Conservation (phyloP, 2,113 vertebrate species). For the Sphyrna mokarran region DNA sequence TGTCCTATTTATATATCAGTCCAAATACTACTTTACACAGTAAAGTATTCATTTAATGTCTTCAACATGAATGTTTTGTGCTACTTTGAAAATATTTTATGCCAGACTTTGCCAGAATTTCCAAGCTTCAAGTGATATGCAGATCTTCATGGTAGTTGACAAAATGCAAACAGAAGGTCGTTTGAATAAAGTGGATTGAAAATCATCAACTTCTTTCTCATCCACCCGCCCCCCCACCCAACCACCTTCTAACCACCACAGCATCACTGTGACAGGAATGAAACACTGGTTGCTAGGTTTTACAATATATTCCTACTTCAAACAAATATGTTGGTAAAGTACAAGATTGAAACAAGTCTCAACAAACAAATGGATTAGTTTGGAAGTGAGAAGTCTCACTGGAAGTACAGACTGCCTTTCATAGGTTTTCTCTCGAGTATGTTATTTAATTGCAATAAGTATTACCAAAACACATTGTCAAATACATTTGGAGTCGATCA, state of each 20-base stretch:
- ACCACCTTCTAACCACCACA: too few species aligned
- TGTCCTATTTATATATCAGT: neutral
- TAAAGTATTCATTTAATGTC: neutral
- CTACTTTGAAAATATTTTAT: neutral
- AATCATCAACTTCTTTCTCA: neutral
- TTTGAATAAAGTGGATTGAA: neutral
- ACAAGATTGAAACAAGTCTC: neutral
- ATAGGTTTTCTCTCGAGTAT: neutral
- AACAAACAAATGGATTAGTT: neutral
- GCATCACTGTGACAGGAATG: neutral
- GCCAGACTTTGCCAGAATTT: neutral
- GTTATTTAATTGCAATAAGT: neutral
- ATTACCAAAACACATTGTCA: neutral
- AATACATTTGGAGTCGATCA: neutral
- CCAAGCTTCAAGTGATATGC: neutral
- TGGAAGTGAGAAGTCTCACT: too few species aligned
- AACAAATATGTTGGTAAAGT: neutral
- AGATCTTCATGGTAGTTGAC: neutral
- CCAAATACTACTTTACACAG: neutral
- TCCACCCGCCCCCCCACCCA: neutral
- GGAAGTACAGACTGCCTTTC: neutral
- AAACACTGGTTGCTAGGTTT: neutral
- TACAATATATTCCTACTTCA: neutral
- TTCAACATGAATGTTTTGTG: neutral
- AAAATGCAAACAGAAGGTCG: neutral